Base-by-base conservation (phyloP, 2,113 vertebrate species). In the Scalopus aquaticus region DNA sequence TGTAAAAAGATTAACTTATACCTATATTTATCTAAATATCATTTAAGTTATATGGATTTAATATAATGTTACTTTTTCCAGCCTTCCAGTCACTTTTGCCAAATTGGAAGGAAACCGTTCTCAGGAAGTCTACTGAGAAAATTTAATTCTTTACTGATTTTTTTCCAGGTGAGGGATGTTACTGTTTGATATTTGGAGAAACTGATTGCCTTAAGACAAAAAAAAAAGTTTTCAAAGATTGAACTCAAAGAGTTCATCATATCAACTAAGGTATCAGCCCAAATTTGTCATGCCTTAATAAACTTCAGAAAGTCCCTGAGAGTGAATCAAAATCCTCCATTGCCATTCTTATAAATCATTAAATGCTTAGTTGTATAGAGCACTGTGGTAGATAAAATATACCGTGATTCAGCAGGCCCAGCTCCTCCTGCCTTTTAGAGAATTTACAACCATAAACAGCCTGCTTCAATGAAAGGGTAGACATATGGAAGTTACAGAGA, bases 101-200 rank as follows among this genome's bases (percentile, higher is more conserved):
- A 97, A 92, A 77, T 88, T 81, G 78, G 54, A 95, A 97, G 60
- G 30, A 91, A 92, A 92, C 30, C 10, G 30, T 90, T 84, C n/a
- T 95, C 74, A 22, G 26, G 84, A 90, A 74, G 81, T 67, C 62
- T 67, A 62, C 39, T 51, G n/a, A 81, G 46, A 16, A 94, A 62
- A 90, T 88, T 70, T 85, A 94, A 73, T 88, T 92, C 56, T 76
- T 87, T 54, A 81, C 51, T 49, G 9, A 78, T 65, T 26, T 88
- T 49, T 80, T 49, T 80, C 72, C 28, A n/a, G 5, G 24, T 67
- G 32, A 69, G 39, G 56, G 49, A 42, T 93, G 56, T 49, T 94
- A 69, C n/a, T 69, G 11, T 88, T 92, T 77, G 28, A 51, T 85
- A 44, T 77, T 86, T 88, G 70, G 51, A 84, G 65, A 95, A 91